Evolutionary conservation across 2,888 invertebrate genomes (phyloP).

Genomic region (Nymphalis c-album): DNA sequence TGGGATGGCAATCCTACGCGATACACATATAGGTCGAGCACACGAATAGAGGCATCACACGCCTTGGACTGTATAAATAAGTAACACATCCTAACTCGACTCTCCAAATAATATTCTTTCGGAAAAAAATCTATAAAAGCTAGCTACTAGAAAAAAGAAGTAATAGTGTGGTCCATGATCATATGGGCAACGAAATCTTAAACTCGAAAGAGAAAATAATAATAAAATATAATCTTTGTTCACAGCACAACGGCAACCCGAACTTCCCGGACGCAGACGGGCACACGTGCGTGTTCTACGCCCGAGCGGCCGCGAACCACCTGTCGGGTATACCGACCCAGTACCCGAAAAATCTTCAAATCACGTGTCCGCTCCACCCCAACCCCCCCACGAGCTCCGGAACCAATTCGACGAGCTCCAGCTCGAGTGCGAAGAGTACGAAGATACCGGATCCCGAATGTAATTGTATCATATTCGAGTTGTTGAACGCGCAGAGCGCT

Average conservation of each 20-base stretch:
- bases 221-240: conserved; percentile 18
- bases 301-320: conserved; percentile 77
- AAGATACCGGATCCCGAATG: conserved; percentile 72
- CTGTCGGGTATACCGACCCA: conserved; percentile 71
- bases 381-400: conserved; percentile 49
- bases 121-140: no score
- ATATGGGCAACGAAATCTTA: no score
- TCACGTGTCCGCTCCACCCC: conserved; percentile 70
- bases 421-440: conserved; percentile 50
- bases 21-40: no score
- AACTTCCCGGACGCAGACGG: conserved; percentile 88
- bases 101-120: no score
- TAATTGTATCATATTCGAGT: conserved; percentile 73
- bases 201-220: neutral
- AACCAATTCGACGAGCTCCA: conserved; percentile 46
- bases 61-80: no score
- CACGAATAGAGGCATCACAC: no score
- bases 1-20: no score
- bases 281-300: conserved; percentile 78
- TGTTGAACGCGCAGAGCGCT: conserved; percentile 71
- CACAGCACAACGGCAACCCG: conserved; percentile 96
- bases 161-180: no score
- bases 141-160: no score
- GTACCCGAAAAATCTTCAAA: conserved; percentile 63
- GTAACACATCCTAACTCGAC: no score